Evolutionary conservation across 2,797 vertebrate genomes (phyloP), one percentile per base, ranked within the genome.

Genomic region (Gymnothorax javanicus): DNA sequence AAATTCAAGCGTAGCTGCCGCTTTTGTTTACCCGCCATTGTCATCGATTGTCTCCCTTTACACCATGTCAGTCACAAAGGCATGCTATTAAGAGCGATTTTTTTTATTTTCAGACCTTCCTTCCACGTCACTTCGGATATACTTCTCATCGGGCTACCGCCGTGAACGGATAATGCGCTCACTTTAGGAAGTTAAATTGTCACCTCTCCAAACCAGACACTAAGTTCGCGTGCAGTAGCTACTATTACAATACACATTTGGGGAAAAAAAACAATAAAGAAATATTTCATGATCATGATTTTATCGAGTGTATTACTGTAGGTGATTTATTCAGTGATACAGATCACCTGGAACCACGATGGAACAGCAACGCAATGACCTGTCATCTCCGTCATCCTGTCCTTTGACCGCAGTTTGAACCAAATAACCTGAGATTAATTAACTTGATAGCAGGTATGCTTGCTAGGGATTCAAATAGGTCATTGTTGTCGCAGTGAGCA

Each of bases 401-500:
- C 52, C 43, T 79, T 11, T 54, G 75, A 79, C 52, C 17, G 50
- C 75, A 50, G 52, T 54, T 20, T 11, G 43, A 79, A 52, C 52
- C 52, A 79, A 79, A 79, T 79, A 54, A 79, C 15, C 52, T 43
- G 43, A 54, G 75, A 79, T 79, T 79, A 23, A 79, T 54, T 79
- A 52, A 79, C 56, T 9, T 79, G 75, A 54, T 54, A 20, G n/a
- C 75, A 79, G 50, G 17, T 20, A 54, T 54, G 50, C 75, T 52
- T n/a, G 52, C 50, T 52, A 54, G 75, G 43, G 50, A 79, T 79
- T 54, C 75, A 79, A 79, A 79, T 79, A 52, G 75, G 75, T 79
- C 75, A 79, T 52, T 79, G 43, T 79, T 79, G 75, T 79, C 75
- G 75, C 75, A 79, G n/a, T 79, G 33, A 43, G 33, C 33, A 43